phyloP scores from a whole-genome alignment of 35 echinoderm and acorn worm genomes.

The Hemicentrotus pulcherrimus region DNA sequence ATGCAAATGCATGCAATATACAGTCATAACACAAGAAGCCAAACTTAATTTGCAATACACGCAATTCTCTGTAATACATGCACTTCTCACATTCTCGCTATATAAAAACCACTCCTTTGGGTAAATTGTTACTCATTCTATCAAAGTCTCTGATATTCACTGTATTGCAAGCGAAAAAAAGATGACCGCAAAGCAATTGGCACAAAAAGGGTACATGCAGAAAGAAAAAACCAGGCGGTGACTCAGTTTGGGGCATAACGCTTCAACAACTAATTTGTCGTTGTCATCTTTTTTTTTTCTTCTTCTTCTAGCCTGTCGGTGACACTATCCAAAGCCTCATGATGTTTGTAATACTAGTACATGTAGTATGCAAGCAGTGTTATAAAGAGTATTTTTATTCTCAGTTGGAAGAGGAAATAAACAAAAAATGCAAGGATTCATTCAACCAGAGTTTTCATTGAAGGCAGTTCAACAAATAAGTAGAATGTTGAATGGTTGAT shows the following conservation, averaged over 20 bases:
- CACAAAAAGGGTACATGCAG: background rate
- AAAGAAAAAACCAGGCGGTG: background rate
- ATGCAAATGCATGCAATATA: too few relatives aligned
- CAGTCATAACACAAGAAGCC: too few relatives aligned
- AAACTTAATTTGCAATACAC: too few relatives aligned
- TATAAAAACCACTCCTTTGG: too few relatives aligned
- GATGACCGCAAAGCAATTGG: background rate
- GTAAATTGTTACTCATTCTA: background rate
- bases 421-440: too few relatives aligned
- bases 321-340: background rate
- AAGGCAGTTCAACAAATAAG: background rate
- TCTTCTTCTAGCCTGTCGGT: background rate
- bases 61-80: too few relatives aligned
- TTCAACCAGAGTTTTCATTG: background rate
- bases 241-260: background rate
- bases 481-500: too few relatives aligned
- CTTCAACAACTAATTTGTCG: background rate
- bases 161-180: background rate
- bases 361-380: background rate
- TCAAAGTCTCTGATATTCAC: constrained; percentile 1
- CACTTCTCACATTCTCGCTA: too few relatives aligned
- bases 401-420: background rate
- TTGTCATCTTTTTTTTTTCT: background rate
- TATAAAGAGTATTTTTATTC: background rate
- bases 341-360: background rate